phyloP scores from a whole-genome alignment of 2,888 invertebrate genomes.

The Amphiduros pacificus region DNA sequence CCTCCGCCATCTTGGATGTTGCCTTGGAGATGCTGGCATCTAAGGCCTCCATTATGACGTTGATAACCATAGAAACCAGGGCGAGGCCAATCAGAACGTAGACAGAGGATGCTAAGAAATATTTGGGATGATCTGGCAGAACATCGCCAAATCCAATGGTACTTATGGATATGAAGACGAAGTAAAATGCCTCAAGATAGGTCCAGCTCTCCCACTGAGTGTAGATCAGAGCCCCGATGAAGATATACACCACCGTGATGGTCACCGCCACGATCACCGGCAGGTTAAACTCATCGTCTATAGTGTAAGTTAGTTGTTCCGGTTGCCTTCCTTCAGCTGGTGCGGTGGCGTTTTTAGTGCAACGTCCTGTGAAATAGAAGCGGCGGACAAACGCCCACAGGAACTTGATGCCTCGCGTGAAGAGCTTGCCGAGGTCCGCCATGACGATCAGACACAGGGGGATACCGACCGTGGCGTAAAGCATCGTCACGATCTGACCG shows the following conservation, averaged over 20 bases:
- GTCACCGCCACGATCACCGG: constrained; percentile 87
- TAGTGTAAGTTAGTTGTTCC: neutral
- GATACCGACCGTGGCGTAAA: constrained; percentile 93
- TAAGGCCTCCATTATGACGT: constrained; percentile 70
- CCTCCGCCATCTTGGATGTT: constrained; percentile 35
- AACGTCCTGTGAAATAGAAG: constrained; percentile 79
- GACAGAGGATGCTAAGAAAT: constrained; percentile 88
- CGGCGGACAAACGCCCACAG: constrained; percentile 66
- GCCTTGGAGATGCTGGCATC: constrained; percentile 38
- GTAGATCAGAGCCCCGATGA: constrained; percentile 80
- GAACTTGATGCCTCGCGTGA: constrained; percentile 87
- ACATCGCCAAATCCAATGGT: constrained; percentile 96
- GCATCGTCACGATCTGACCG: constrained; percentile 84
- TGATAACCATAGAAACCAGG: constrained; percentile 95
- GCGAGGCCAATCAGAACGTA: constrained; percentile 93
- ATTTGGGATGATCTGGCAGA: constrained; percentile 82
- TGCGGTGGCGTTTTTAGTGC: constrained; percentile 60
- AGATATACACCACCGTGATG: constrained; percentile 82
- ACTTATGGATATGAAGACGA: constrained; percentile 94
- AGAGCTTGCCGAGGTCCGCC: constrained; percentile 91
- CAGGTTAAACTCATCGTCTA: constrained; percentile 80
- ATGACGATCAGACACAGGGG: constrained; percentile 92
- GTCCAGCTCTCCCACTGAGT: constrained; percentile 72
- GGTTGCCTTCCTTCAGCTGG: neutral
- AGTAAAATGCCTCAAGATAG: constrained; percentile 94